A percentile compares a stretch with the other conserved stretches of the same genome.
These are phyloP conservation scores for Diplosoma virens DNA, from an alignment of 23 tunicate genomes.

Conservation along the genomic window DNA sequence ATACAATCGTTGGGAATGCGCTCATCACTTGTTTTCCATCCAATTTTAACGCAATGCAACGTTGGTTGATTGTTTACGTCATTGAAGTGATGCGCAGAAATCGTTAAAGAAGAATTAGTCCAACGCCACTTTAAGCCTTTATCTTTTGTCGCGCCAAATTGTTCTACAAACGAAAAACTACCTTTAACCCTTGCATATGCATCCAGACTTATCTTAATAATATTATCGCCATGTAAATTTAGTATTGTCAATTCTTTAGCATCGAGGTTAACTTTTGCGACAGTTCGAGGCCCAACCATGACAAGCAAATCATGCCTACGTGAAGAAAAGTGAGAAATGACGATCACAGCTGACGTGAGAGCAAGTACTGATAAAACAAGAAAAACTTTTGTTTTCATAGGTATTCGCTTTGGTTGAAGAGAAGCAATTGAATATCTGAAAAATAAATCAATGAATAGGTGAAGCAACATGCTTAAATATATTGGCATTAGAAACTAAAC, in stretches of 20 bases:
- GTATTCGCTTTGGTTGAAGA: background rate
- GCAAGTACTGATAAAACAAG: conserved; percentile 5
- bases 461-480: too few relatives aligned
- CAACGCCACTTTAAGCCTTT: conserved; percentile 1
- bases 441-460: too few relatives aligned
- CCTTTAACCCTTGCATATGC: conserved; percentile 17
- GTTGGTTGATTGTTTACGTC: background rate
- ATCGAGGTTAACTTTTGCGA: conserved; percentile 17
- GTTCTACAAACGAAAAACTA: conserved; percentile 1
- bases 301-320: background rate
- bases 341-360: conserved; percentile 1
- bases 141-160: background rate
- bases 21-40: conserved; percentile 3
- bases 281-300: background rate
- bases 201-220: conserved; percentile 1
- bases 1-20: conserved; percentile 20
- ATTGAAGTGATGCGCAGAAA: conserved; percentile 11
- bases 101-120: conserved; percentile 1
- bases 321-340: conserved; percentile 40
- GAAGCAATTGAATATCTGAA: too few relatives aligned
- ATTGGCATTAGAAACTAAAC: too few relatives aligned
- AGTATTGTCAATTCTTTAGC: conserved; percentile 7
- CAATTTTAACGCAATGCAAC: conserved; percentile 31
- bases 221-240: background rate
- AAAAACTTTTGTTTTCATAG: conserved; percentile 4